Conservation (phyloP, 2,113 vertebrate species). For the Lasiurus cinereus region DNA sequence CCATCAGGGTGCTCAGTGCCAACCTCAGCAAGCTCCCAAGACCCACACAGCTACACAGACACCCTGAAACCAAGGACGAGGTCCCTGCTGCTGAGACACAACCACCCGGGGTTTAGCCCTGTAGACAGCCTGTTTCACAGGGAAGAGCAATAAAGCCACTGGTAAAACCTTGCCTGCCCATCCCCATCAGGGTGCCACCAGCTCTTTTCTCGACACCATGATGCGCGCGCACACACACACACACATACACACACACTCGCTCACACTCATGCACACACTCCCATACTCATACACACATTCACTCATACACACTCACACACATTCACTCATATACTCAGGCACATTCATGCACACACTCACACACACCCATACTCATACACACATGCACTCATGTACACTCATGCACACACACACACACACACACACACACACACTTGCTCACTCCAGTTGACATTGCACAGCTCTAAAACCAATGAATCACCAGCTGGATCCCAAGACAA, state of each 20-base stretch:
- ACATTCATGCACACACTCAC: no score
- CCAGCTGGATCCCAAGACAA: background rate
- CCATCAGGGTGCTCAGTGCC: fast-evolving
- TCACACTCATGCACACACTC: no score
- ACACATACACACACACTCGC: background rate
- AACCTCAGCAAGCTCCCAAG: background rate
- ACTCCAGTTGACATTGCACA: background rate
- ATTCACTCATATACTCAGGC: background rate
- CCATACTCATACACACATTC: no score
- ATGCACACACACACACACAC: background rate
- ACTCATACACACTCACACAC: no score
- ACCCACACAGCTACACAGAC: background rate
- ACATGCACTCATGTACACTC: no score
- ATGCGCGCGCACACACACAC: background rate
- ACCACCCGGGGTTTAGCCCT: background rate
- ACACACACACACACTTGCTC: background rate
- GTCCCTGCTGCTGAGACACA: background rate
- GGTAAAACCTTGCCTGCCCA: background rate
- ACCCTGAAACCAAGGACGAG: background rate
- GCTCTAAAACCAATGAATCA: conserved; percentile 9
- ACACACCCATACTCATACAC: background rate
- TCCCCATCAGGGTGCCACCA: background rate
- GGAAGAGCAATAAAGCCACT: background rate
- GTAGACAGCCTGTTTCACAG: background rate
- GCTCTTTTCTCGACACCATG: background rate